These are phyloP conservation scores for Mixornis gularis DNA, from an alignment of 2,113 vertebrate genomes.

Conservation along the genomic window DNA sequence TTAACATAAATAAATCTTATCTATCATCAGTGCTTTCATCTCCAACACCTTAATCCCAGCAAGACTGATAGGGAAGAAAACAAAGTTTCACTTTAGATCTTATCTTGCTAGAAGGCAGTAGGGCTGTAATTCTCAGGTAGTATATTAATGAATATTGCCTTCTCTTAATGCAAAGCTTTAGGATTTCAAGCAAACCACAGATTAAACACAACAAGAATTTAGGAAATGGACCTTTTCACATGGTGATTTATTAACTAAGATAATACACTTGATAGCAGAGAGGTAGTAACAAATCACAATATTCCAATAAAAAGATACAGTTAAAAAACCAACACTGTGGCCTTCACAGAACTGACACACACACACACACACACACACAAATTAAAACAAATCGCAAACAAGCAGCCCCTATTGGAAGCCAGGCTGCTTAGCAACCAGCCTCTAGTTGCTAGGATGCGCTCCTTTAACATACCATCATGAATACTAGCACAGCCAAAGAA, in stretches of 20 bases:
- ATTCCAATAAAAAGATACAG: constrained; percentile 71
- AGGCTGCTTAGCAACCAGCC: constrained; percentile 85
- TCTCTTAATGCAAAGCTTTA: constrained; percentile 31
- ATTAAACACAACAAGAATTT: constrained; percentile 45
- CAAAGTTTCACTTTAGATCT: background rate
- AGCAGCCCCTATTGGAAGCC: constrained; percentile 77
- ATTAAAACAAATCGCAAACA: constrained; percentile 66
- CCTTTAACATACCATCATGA: constrained; percentile 87
- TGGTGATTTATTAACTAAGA: constrained; percentile 71
- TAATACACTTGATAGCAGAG: constrained; percentile 60
- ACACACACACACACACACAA: background rate
- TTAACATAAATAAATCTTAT: background rate
- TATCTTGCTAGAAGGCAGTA: background rate
- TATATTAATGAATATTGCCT: background rate
- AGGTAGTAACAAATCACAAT: constrained; percentile 65
- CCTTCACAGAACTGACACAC: constrained; percentile 50
- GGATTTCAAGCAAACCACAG: constrained; percentile 33
- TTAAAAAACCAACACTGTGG: constrained; percentile 64
- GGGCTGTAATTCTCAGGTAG: background rate
- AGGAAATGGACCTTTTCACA: constrained; percentile 53
- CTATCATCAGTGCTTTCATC: background rate
- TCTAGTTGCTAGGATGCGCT: constrained; percentile 90
- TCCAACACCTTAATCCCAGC: background rate
- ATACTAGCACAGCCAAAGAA: constrained; percentile 88
- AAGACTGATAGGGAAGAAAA: background rate